Conservation (phyloP, 1,140 invertebrate genomes). For the Linepithema humile region DNA sequence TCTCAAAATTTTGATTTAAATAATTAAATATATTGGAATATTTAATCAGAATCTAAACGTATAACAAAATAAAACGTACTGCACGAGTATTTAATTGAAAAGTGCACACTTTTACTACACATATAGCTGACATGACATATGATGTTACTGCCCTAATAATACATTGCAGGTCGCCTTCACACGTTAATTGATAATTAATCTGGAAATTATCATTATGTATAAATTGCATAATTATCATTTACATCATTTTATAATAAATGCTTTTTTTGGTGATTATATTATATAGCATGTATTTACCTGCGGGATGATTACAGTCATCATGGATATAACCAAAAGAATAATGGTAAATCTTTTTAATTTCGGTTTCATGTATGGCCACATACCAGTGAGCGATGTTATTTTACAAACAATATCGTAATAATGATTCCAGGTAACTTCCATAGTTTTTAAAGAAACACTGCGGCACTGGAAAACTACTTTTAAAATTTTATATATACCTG, state of each 20-base stretch:
- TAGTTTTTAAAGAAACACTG: background rate
- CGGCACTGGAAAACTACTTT: too few species aligned
- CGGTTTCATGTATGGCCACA: background rate
- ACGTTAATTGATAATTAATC: slow-evolving; percentile 9
- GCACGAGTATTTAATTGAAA: slow-evolving; percentile 11
- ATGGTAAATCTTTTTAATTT: background rate
- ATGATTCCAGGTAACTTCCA: background rate
- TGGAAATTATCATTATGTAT: too few species aligned
- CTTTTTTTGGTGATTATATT: too few species aligned
- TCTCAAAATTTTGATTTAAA: too few species aligned
- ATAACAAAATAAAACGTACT: background rate
- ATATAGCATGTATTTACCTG: slow-evolving; percentile 8
- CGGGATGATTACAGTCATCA: background rate
- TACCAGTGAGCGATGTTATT: background rate
- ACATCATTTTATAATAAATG: too few species aligned
- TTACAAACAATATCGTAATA: slow-evolving; percentile 9
- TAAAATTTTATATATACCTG: too few species aligned
- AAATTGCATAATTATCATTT: too few species aligned
- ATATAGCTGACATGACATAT: background rate
- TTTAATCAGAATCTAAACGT: too few species aligned
- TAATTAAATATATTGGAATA: too few species aligned
- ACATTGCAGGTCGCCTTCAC: background rate
- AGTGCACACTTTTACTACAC: background rate
- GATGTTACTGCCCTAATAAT: background rate
- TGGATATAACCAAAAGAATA: background rate